Evolutionary conservation across 2,888 invertebrate genomes (phyloP), one percentile per base, ranked within the genome.

Genomic region (Biston stratarius): DNA sequence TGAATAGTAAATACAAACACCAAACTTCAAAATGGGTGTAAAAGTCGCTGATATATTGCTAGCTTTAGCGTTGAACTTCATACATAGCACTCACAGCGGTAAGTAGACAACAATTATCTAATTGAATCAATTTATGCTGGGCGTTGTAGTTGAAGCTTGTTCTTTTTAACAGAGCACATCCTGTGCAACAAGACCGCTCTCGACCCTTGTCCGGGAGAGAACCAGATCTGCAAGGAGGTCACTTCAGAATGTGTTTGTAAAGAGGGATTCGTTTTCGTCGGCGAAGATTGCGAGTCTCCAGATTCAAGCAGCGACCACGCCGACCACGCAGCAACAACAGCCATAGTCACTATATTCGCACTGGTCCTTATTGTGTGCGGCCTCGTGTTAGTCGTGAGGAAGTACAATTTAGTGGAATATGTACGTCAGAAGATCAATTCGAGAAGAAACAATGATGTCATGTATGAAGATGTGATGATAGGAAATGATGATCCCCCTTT

Each of bases 381-480:
- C 52, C 82, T 92, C 33, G 85, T 91, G 45, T 76, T 94, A 79
- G 88, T 92, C 42, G 81, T 91, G 76, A 91, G 89, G 74, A 92
- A 90, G 77, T 94, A 94, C 76, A 88, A 92, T 80, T 81, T 94
- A 75, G 77, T 92, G 48, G 89, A 92, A 58, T 92, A 92, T 76
- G 73, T 88, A 56, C 83, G 86, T 40, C 89, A 92, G 72, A 92
- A 87, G 72, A 89, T 94, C 52, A 87, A 88, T 67, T 74, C 81
- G 14, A 84, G 91, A 70, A 85, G 92, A 73, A 89, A 87, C 71
- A 89, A 89, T 72, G 89, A 94, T 78, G 84, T 92, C 1, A 91
- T 92, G 86, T 94, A 94, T 45, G 94, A 94, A 77, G 94, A 94
- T 76, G 94, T 94, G n/a, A 94, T 94, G 94, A 94, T 94, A 51